phyloP scores from a whole-genome alignment of 2,888 invertebrate species.

The Odontocerum albicorne region DNA sequence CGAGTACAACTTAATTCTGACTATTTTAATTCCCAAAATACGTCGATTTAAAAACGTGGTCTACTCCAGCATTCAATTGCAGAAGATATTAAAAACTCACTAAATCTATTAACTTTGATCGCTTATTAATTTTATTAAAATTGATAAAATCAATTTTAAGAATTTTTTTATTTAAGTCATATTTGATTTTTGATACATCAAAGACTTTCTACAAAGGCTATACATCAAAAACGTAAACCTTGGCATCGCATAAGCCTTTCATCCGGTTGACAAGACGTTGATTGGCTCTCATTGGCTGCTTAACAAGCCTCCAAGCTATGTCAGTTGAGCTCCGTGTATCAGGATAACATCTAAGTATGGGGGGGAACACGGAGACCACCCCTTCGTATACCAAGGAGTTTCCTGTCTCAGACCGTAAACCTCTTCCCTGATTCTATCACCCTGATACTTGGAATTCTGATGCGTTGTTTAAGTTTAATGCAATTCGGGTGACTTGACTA shows the following conservation, averaged over 20 bases:
- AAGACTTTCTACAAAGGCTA: too few species aligned
- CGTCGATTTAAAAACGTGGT: too few species aligned
- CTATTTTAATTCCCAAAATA: too few species aligned
- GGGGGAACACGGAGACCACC: constrained; percentile 6
- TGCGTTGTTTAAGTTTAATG: not conserved
- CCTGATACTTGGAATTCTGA: constrained; percentile 7
- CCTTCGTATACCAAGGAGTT: constrained; percentile 2
- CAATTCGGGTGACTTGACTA: not conserved
- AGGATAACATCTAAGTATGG: constrained; percentile 21
- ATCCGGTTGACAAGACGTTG: constrained; percentile 37
- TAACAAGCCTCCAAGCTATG: constrained; percentile 31
- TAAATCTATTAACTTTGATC: too few species aligned
- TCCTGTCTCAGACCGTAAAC: constrained; percentile 11
- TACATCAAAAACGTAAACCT: too few species aligned
- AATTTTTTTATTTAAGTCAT: too few species aligned
- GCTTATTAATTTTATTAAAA: too few species aligned
- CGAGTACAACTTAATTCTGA: too few species aligned
- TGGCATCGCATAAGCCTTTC: constrained; percentile 35
- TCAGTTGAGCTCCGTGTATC: constrained; percentile 24
- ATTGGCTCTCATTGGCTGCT: constrained; percentile 36
- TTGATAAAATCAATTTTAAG: too few species aligned
- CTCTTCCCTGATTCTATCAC: constrained; percentile 9
- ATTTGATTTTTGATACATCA: too few species aligned
- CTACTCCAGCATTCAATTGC: too few species aligned
- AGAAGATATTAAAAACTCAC: too few species aligned